phyloP scores from a whole-genome alignment of 2,113 vertebrate species.

The Vicugna pacos region DNA sequence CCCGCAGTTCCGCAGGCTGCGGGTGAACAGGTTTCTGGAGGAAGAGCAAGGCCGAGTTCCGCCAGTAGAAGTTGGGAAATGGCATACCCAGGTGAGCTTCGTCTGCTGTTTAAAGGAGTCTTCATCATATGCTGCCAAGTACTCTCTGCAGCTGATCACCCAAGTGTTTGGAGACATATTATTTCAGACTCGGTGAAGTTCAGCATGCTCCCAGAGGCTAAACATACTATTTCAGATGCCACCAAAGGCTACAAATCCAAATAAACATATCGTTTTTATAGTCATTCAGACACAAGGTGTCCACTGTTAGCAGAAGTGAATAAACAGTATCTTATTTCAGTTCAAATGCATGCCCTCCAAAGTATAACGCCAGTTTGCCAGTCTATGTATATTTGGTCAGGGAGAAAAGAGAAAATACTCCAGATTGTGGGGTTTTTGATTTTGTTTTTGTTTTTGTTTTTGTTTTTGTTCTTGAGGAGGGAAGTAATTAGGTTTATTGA shows the following conservation, averaged over 20 bases:
- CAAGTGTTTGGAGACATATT: neutral
- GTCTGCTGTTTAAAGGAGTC: neutral
- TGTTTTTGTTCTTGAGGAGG: too few species aligned
- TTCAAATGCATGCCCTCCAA: neutral
- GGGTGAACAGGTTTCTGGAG: accelerated
- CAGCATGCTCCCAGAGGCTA: neutral
- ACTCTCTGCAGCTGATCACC: neutral
- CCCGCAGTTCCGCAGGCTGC: accelerated
- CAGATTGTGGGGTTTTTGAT: neutral
- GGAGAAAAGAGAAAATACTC: neutral
- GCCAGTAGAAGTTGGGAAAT: neutral
- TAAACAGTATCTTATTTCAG: neutral
- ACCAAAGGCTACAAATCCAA: neutral
- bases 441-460: too few species aligned
- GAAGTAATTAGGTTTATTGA: too few species aligned
- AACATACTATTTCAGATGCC: neutral
- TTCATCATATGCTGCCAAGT: neutral
- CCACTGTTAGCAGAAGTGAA: neutral
- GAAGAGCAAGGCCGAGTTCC: too few species aligned
- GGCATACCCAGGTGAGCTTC: accelerated
- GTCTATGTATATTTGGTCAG: neutral
- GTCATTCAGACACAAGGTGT: neutral
- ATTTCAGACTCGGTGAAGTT: neutral
- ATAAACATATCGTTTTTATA: neutral
- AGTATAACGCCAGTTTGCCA: neutral